A percentile compares a stretch with the other conserved stretches of the same genome.
Evolutionary conservation across 2,888 invertebrate genomes (phyloP).

Genomic region (Portevinia maculata): DNA sequence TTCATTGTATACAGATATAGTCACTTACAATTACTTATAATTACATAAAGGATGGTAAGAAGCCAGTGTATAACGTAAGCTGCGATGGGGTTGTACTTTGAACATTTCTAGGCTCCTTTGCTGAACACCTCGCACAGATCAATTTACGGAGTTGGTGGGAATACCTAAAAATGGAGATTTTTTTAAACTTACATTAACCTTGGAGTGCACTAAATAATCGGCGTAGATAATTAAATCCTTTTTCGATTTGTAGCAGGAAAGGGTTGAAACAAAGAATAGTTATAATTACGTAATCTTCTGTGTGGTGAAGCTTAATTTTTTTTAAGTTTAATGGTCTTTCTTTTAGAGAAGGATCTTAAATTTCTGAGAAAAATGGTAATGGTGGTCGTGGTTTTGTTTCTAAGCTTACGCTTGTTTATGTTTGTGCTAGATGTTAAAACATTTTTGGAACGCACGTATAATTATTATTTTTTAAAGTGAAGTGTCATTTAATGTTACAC

Average conservation of each 20-base stretch:
- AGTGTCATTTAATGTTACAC: too few species aligned
- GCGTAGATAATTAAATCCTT: constrained; percentile 57
- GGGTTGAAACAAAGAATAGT: not conserved
- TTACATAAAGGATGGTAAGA: constrained; percentile 37
- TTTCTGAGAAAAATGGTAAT: too few species aligned
- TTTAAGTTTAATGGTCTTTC: too few species aligned
- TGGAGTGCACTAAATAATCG: constrained; percentile 48
- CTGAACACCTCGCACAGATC: constrained; percentile 17
- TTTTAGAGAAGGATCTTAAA: too few species aligned
- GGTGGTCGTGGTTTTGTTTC: too few species aligned
- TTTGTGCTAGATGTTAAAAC: too few species aligned
- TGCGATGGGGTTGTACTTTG: constrained; percentile 34
- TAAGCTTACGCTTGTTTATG: too few species aligned
- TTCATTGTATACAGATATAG: constrained; percentile 55
- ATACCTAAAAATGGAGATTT: constrained; percentile 22
- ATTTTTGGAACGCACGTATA: too few species aligned
- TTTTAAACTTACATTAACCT: constrained; percentile 32
- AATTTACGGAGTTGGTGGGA: constrained; percentile 1
- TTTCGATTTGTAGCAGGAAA: constrained; percentile 20
- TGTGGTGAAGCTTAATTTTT: not conserved
- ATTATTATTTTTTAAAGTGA: too few species aligned
- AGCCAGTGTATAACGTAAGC: constrained; percentile 1
- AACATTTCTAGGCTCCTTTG: constrained; percentile 36
- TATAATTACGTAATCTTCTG: constrained; percentile 27
- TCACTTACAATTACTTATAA: constrained; percentile 53